These are phyloP conservation scores for Laodelphax striatellus DNA, from an alignment of 1,140 invertebrate genomes.

Conservation along the genomic window DNA sequence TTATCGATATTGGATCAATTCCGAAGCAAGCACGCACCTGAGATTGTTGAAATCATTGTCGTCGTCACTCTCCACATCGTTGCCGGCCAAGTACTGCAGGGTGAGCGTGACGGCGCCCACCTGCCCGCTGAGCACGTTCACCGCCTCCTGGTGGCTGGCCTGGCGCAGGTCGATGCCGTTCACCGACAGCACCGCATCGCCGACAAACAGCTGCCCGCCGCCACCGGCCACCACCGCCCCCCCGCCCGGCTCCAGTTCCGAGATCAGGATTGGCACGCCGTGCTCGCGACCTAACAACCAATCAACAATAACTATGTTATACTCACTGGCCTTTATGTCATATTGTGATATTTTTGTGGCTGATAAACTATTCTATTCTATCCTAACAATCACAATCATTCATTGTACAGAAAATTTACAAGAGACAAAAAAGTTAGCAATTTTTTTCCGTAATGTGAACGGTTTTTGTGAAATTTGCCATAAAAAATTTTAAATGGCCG, in stretches of 20 bases:
- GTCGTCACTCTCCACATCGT: conserved; percentile 50
- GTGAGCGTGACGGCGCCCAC: conserved; percentile 55
- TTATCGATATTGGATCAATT: no score
- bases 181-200: conserved; percentile 70
- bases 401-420: no score
- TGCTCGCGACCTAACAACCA: conserved; percentile 67
- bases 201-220: conserved; percentile 62
- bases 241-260: conserved; percentile 65
- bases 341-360: no score
- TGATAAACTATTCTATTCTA: no score
- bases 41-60: conserved; percentile 36
- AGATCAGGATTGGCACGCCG: conserved; percentile 76
- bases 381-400: no score
- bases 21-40: conserved; percentile 29
- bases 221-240: conserved; percentile 66
- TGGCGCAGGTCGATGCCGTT: conserved; percentile 63
- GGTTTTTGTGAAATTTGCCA: no score
- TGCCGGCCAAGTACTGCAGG: conserved; percentile 60
- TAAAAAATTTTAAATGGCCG: no score
- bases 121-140: conserved; percentile 53
- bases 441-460: no score
- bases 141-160: conserved; percentile 60
- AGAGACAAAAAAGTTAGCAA: no score
- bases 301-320: no score
- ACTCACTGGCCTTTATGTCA: no score